A percentile compares a stretch with the other conserved stretches of the same genome.
phyloP scores from a whole-genome alignment of 2,113 vertebrate genomes.

The Gopherus evgoodei region DNA sequence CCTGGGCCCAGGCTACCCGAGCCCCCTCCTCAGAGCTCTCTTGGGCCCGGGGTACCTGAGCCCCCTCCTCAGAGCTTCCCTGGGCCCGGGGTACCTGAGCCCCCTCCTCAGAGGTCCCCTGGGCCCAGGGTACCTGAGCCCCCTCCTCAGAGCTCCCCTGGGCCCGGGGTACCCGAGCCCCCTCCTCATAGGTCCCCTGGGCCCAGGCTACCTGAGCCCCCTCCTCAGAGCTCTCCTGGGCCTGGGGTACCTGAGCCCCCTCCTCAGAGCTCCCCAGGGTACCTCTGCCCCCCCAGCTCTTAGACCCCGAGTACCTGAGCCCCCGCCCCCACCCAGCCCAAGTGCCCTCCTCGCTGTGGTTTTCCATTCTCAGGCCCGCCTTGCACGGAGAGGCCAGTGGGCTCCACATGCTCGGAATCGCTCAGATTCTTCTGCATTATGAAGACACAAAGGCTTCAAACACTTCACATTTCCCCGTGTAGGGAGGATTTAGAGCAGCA shows the following conservation, averaged over 20 bases:
- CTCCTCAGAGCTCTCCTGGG: no score
- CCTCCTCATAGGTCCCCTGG: fast-evolving
- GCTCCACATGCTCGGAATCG: conserved; percentile 35
- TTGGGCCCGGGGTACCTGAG: no score
- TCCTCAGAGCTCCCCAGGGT: no score
- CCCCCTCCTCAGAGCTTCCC: no score
- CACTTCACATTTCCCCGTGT: not conserved
- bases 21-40: no score
- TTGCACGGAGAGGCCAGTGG: not conserved
- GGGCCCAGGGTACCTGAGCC: not conserved
- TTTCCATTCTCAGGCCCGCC: not conserved
- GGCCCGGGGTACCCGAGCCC: not conserved
- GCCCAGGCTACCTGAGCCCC: fast-evolving
- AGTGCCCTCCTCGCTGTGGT: not conserved
- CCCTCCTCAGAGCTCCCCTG: not conserved
- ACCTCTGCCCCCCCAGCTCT: no score
- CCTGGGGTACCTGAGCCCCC: no score
- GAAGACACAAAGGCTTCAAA: conserved; percentile 15
- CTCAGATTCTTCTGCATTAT: conserved; percentile 28
- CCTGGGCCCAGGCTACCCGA: no score
- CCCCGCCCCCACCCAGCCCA: not conserved
- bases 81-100: no score
- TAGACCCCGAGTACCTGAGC: not conserved
- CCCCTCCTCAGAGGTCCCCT: no score
- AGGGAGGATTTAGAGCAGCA: not conserved